phyloP scores from a whole-genome alignment of 2,888 invertebrate genomes.

The Ceriagrion tenellum region DNA sequence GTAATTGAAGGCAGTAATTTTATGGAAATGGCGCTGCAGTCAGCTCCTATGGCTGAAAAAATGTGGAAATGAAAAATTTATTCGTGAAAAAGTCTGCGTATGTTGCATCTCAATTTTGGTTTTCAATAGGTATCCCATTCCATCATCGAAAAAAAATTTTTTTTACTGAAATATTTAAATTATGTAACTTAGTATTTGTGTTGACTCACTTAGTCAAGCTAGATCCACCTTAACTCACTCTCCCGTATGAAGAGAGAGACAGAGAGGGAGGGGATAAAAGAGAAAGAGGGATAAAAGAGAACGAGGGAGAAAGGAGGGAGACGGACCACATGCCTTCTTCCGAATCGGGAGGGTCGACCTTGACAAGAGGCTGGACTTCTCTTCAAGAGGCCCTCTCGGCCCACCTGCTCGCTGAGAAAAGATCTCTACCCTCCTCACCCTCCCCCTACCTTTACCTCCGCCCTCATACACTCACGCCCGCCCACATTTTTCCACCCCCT shows the following conservation, averaged over 20 bases:
- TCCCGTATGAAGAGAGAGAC: not conserved
- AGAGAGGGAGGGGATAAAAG: too few relatives aligned
- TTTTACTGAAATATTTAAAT: too few relatives aligned
- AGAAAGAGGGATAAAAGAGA: not conserved
- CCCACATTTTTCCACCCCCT: not conserved
- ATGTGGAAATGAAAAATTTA: too few relatives aligned
- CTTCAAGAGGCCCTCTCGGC: not conserved
- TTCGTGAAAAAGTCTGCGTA: too few relatives aligned
- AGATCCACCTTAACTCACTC: not conserved
- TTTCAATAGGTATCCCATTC: too few relatives aligned
- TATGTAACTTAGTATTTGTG: too few relatives aligned
- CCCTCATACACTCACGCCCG: not conserved
- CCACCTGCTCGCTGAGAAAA: conserved; percentile 36
- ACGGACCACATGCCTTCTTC: conserved; percentile 44
- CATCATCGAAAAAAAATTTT: too few relatives aligned
- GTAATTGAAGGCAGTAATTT: too few relatives aligned
- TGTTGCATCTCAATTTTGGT: too few relatives aligned
- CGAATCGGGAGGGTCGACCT: conserved; percentile 59
- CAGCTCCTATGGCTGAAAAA: too few relatives aligned
- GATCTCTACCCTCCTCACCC: not conserved
- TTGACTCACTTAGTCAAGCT: too few relatives aligned
- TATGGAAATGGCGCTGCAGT: too few relatives aligned
- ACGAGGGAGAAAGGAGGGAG: not conserved
- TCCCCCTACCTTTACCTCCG: not conserved
- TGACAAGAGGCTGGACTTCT: conserved; percentile 52